Evolutionary conservation across 2,888 invertebrate genomes (phyloP).

Genomic region (Ptilodon capucinus): DNA sequence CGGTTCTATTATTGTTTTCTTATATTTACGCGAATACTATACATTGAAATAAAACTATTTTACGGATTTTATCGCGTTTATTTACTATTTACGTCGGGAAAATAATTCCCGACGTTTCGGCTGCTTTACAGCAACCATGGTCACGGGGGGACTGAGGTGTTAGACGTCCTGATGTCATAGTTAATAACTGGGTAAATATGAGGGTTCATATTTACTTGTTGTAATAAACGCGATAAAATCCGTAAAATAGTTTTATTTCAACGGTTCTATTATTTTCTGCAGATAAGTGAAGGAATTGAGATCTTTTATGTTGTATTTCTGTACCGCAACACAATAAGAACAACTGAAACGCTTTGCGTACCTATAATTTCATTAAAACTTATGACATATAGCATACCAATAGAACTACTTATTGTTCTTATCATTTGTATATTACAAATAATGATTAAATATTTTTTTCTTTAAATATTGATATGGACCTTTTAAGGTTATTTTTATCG

Average conservation of each 20-base stretch:
- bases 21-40: too few species aligned
- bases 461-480: constrained; percentile 81
- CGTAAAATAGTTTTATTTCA: too few species aligned
- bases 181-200: too few species aligned
- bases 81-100: too few species aligned
- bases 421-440: constrained; percentile 68
- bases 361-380: constrained; percentile 35
- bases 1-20: constrained; percentile 21
- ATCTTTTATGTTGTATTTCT: constrained; percentile 22
- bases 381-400: constrained; percentile 53
- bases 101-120: too few species aligned
- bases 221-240: too few species aligned
- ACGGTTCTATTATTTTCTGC: constrained; percentile 24
- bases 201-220: too few species aligned
- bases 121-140: too few species aligned
- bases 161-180: too few species aligned
- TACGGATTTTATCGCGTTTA: too few species aligned
- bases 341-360: constrained; percentile 74
- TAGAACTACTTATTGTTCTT: constrained; percentile 80
- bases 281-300: constrained; percentile 27
- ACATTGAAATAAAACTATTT: too few species aligned
- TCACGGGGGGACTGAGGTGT: too few species aligned
- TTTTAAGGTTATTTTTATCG: constrained; percentile 75
- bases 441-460: constrained; percentile 71
- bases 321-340: constrained; percentile 10